Conservation (phyloP, 2,888 invertebrate species). For the Monoplex corrugatus region DNA sequence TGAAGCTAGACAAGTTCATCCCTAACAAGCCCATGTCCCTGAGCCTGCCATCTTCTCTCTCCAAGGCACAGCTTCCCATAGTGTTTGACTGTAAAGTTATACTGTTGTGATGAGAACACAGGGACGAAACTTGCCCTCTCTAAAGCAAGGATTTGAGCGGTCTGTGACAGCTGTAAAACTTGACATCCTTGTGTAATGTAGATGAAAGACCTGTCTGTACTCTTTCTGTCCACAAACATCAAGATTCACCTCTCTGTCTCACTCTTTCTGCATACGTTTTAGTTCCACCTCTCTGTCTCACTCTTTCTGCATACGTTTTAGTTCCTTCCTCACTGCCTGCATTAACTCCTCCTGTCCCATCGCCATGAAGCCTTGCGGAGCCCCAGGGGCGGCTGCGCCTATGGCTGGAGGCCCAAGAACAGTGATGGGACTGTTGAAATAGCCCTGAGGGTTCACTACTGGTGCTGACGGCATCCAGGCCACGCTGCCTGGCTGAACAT, state of each 20-base stretch:
- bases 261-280: constrained; percentile 22
- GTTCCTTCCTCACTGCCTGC: constrained; percentile 43
- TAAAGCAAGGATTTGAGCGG: too few relatives aligned
- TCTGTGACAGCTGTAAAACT: too few relatives aligned
- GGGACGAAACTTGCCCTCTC: too few relatives aligned
- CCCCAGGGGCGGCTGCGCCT: neutral
- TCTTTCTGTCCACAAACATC: too few relatives aligned
- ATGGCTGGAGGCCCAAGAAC: neutral
- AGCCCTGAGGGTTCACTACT: neutral
- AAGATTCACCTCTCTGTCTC: constrained; percentile 3
- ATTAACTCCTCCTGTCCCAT: constrained; percentile 42
- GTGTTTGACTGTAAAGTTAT: too few relatives aligned
- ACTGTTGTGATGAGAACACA: too few relatives aligned
- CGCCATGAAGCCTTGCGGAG: neutral
- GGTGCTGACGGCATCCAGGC: neutral
- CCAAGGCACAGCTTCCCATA: too few relatives aligned
- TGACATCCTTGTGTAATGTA: too few relatives aligned
- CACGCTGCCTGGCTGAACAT: neutral
- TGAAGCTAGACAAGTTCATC: too few relatives aligned
- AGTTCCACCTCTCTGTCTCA: constrained; percentile 1
- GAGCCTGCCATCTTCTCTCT: too few relatives aligned
- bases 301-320: constrained; percentile 45
- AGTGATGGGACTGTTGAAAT: neutral
- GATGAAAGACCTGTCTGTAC: too few relatives aligned
- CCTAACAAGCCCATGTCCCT: too few relatives aligned